Base-by-base conservation (phyloP, 1,140 invertebrate genomes). In the Homarus americanus region DNA sequence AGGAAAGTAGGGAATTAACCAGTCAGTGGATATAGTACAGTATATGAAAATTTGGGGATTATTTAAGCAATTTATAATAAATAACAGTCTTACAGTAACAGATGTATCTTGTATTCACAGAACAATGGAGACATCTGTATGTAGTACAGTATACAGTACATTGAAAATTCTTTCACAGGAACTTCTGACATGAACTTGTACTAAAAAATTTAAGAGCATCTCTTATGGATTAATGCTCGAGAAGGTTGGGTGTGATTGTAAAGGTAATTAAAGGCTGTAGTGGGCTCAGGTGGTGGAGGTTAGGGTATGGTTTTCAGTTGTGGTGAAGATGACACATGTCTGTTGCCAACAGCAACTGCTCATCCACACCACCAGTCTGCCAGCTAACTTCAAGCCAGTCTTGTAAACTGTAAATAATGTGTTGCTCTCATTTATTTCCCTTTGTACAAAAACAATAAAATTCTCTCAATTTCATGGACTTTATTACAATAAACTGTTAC, bases 361-460 rank as follows among this genome's bases (percentile, higher is more conserved):
- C n/a, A 32, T 69, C 5, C 63, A 69, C 63, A 69, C n/a, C 0
- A 69, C 63, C 12, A 7, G 28, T 32, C 63, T 32, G 7, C 63
- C 28, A 32, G 5, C 28, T 32, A 69, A 69, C 63, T 69, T 32
- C 2, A 69, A 32, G n/a, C 7, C 63, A 32, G 63, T 32, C 63
- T 69, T 69, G 5, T 69, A 32, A 28, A 69, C 63, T 69, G n/a
- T 69, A 69, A 69, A 69, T 69, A 69, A 17, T 63, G 58, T 69
- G 17, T 69, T 69, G 1, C 63, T 69, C 2, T 69, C 63, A 69
- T 69, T 69, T 69, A 69, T 9, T 69, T 69, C 32, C 63, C 32
- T 69, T 69, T 69, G 28, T 69, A 69, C 63, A 49, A 69, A 69
- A 69, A 69, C 20, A 69, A 69, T 58, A 58, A 58, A 58, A 58